Evolutionary conservation across 2,888 invertebrate genomes (phyloP).

Genomic region (Nysson spinosus): DNA sequence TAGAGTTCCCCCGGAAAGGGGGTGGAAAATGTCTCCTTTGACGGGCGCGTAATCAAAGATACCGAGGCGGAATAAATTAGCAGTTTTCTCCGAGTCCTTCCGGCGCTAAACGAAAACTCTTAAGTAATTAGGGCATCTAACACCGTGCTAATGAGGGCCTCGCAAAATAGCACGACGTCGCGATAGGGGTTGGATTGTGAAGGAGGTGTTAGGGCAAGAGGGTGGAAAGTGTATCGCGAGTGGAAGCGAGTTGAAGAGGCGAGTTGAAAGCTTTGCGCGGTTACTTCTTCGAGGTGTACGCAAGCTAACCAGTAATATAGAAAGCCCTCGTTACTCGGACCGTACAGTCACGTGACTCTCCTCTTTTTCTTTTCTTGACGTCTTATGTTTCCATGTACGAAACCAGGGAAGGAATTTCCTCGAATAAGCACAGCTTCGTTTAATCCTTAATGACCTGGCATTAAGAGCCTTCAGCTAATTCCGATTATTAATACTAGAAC

Average conservation of each 20-base stretch:
- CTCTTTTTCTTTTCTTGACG: too few relatives aligned
- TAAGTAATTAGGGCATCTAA: conserved; percentile 41
- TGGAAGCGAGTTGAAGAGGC: conserved; percentile 12
- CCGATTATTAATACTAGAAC: too few relatives aligned
- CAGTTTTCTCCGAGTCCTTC: conserved; percentile 8
- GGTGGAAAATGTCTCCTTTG: background rate
- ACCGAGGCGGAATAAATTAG: conserved; percentile 27
- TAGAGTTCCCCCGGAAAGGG: background rate
- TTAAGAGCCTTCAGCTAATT: too few relatives aligned
- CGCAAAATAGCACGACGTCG: conserved; percentile 27
- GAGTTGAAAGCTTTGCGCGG: conserved; percentile 40
- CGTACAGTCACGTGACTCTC: too few relatives aligned
- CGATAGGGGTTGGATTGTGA: conserved; percentile 17
- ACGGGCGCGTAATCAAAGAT: conserved; percentile 4
- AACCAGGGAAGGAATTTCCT: too few relatives aligned
- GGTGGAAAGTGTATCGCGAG: background rate
- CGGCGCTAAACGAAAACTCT: conserved; percentile 17
- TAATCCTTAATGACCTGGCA: too few relatives aligned
- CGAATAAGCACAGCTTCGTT: too few relatives aligned
- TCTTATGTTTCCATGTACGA: too few relatives aligned
- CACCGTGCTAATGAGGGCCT: conserved; percentile 33
- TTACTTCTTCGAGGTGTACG: conserved; percentile 27
- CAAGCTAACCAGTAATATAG: conserved; percentile 43
- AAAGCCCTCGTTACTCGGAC: conserved; percentile 31
- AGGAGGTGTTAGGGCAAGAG: background rate